These are phyloP conservation scores for Koerneria pararmatus DNA, from an alignment of 2,888 invertebrate species.

Conservation along the genomic window DNA sequence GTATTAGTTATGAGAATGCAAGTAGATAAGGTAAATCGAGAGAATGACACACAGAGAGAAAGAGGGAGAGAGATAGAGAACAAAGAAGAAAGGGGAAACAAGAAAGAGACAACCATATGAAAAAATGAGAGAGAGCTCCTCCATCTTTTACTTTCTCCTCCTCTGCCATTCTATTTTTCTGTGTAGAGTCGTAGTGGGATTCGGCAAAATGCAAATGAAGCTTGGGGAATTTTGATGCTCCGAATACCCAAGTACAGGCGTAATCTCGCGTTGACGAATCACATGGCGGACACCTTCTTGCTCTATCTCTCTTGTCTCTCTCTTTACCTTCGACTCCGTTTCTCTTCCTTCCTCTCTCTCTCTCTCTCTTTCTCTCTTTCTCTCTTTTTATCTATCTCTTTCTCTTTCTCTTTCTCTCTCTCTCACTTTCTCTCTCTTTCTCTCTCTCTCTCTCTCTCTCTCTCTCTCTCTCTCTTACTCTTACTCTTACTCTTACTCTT, in stretches of 20 bases:
- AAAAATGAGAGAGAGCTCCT: no score
- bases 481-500: conserved; percentile 17
- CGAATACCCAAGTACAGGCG: conserved; percentile 19
- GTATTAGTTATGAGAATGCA: no score
- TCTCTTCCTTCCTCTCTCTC: conserved; percentile 6
- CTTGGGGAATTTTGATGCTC: background rate
- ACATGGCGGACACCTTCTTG: background rate
- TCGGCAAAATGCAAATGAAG: no score
- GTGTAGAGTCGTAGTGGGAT: no score
- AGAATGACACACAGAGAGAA: no score
- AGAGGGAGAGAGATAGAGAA: no score
- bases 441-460: conserved; percentile 2
- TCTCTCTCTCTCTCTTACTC: conserved; percentile 12
- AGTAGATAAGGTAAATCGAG: no score
- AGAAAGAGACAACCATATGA: no score
- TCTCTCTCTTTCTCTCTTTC: conserved; percentile 6
- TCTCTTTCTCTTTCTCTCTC: conserved; percentile 1
- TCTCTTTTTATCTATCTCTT: background rate
- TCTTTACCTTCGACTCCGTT: background rate
- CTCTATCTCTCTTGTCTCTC: background rate
- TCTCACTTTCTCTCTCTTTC: conserved; percentile 1
- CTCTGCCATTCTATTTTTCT: no score
- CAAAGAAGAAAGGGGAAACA: no score
- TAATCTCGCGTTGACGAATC: conserved; percentile 1
- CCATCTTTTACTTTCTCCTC: no score